A percentile compares a stretch with the other conserved stretches of the same genome.
phyloP scores from a whole-genome alignment of 1,140 invertebrate species.

The Drosophila azteca region DNA sequence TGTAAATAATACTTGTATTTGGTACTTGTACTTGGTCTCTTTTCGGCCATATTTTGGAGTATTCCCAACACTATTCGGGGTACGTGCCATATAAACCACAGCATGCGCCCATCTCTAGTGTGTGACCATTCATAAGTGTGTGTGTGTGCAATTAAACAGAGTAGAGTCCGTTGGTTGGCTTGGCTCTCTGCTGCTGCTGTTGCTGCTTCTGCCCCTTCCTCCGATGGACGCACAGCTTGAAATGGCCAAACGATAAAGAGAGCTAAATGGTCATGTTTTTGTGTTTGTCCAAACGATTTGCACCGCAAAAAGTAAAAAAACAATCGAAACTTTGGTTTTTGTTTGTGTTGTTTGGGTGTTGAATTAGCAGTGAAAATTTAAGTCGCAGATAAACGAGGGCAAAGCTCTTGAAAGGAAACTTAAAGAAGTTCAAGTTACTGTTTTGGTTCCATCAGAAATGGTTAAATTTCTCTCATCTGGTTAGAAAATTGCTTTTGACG shows the following conservation, averaged over 20 bases:
- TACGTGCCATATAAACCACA: too few relatives aligned
- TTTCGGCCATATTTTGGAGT: too few relatives aligned
- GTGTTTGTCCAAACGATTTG: conserved; percentile 52
- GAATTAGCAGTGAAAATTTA: conserved; percentile 46
- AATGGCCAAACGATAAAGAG: conserved; percentile 45
- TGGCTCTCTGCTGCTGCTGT: too few relatives aligned
- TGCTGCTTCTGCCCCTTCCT: too few relatives aligned
- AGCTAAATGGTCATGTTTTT: conserved; percentile 30
- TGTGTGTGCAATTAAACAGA: conserved; percentile 32
- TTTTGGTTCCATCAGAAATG: conserved; percentile 1
- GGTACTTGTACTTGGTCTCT: too few relatives aligned
- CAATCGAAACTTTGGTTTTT: not conserved
- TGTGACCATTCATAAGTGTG: too few relatives aligned
- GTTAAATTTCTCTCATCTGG: conserved; percentile 26
- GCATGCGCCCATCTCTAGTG: too few relatives aligned
- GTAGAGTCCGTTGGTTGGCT: conserved; percentile 12
- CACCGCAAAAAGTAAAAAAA: conserved; percentile 14
- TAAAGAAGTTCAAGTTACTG: conserved; percentile 9
- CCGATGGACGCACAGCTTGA: conserved; percentile 14
- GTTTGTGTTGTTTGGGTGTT: conserved; percentile 14
- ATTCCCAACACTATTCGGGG: too few relatives aligned
- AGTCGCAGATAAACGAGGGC: conserved; percentile 29
- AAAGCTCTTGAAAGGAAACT: conserved; percentile 12
- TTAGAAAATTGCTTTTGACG: conserved; percentile 60
- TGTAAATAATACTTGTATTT: too few relatives aligned